Evolutionary conservation across 2,797 vertebrate genomes (phyloP).

Genomic region (Myiotriccus ornatus): DNA sequence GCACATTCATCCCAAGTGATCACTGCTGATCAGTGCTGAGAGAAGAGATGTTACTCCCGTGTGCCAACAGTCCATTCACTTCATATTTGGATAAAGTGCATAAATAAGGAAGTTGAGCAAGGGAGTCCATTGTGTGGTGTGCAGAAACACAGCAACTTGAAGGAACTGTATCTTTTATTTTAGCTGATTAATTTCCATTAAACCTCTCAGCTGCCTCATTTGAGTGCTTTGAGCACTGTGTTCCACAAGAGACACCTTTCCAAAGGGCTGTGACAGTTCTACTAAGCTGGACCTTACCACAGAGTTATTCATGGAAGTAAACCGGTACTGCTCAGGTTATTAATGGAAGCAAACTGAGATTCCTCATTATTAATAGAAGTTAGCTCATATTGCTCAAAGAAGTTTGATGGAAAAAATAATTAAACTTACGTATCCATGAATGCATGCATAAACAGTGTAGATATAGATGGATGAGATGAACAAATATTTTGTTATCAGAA

Average conservation of each 20-base stretch:
- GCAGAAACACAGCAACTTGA: background rate
- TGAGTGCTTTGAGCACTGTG: background rate
- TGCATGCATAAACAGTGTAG: background rate
- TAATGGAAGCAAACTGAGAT: background rate
- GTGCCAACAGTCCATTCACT: background rate
- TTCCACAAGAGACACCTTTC: background rate
- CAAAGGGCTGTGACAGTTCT: background rate
- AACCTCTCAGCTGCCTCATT: background rate
- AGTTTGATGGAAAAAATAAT: background rate
- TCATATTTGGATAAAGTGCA: background rate
- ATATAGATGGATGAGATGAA: background rate
- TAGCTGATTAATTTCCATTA: background rate
- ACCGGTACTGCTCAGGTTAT: background rate
- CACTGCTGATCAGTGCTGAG: background rate
- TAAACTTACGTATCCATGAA: accelerated
- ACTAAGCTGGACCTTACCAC: background rate
- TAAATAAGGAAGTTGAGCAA: background rate
- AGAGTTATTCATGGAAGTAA: background rate
- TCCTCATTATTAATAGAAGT: background rate
- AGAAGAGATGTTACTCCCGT: background rate
- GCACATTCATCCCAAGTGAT: background rate
- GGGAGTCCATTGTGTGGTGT: background rate
- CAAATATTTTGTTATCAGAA: background rate
- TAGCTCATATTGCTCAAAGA: background rate
- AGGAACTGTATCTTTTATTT: background rate